Evolutionary conservation across 1,140 invertebrate species (phyloP).

Genomic region (Zaprionus nigranus): DNA sequence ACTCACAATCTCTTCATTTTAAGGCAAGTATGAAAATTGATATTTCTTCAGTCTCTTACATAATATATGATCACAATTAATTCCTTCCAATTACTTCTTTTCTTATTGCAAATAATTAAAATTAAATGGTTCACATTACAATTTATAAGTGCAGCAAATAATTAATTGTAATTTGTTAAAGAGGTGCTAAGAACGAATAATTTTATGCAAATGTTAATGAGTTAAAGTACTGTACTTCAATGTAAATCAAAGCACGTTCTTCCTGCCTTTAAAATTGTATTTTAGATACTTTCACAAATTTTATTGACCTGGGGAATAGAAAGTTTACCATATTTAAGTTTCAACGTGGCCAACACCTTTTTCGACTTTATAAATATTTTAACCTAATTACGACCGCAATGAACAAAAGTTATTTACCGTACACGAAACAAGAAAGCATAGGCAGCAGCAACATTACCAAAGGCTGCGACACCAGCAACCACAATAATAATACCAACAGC

Average conservation of each 20-base stretch:
- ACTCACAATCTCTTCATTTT: too few relatives aligned
- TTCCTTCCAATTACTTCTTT: too few relatives aligned
- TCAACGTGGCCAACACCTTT: conserved; percentile 11
- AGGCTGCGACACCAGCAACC: conserved; percentile 19
- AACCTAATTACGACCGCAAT: conserved; percentile 57
- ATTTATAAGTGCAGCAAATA: too few relatives aligned
- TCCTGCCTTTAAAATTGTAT: background rate
- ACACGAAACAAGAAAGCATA: conserved; percentile 23
- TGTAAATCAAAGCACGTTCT: background rate
- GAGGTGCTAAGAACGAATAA: too few relatives aligned
- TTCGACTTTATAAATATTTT: conserved; percentile 57
- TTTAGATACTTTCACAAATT: background rate
- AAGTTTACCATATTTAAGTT: conserved; percentile 15
- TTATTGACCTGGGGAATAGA: conserved; percentile 14
- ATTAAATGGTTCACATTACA: too few relatives aligned
- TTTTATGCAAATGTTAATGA: too few relatives aligned
- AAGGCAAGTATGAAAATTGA: too few relatives aligned
- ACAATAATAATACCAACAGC: conserved; percentile 20
- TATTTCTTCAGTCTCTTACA: too few relatives aligned
- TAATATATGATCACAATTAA: too few relatives aligned
- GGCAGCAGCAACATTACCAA: conserved; percentile 30
- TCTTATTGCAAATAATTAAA: too few relatives aligned
- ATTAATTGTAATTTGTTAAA: too few relatives aligned
- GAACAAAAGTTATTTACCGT: conserved; percentile 48
- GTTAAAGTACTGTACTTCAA: too few relatives aligned